Base-by-base conservation (phyloP, 2,888 invertebrate genomes). In the Drosophila borealis region DNA sequence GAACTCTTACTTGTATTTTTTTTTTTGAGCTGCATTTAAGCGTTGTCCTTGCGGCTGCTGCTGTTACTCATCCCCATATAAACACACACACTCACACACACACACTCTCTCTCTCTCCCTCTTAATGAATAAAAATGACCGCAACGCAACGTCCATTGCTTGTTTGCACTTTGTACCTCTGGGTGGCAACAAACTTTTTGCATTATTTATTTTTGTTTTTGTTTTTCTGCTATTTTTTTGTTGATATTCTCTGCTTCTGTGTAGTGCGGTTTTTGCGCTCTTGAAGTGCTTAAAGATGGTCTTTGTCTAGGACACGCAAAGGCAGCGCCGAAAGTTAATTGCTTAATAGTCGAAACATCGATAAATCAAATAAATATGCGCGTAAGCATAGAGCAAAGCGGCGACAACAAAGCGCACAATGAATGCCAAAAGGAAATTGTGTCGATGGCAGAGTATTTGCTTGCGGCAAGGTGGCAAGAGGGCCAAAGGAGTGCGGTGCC, bases 261-360 rank as follows among this genome's bases (percentile, higher is more conserved):
- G 14, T 25, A 34, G 13, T 51, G 69, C 41, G 74, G 53, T 21
- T 64, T 49, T 34, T 41, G 61, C 19, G 55, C 67, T 66, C 57
- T 51, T 49, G 17, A 53, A 14, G 48, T 9, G 19, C 49, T 51
- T 17, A 34, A 54, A 33, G 60, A 49, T 33, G 51, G 48, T 9
- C 37, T 34, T 42, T 51, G 71, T 65, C 61, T 54, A 64, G 56
- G 54, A 50, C 55, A 64, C 21, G 55, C 54, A 51, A 49, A 9
- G 62, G 44, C 42, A 54, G 50, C 51, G 33, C 25, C 54, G 54
- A 70, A 81, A 81, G 74, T 88, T 83, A 83, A 83, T 83, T 83
- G 83, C 83, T 83, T 81, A 83, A 83, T 83, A 83, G 83, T 85
- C 88, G 86, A 81, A 82, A 85, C 88, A 81, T 88, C 82, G 74